Base-by-base conservation (phyloP, 2,888 invertebrate genomes). In the Tortricodes alternella region DNA sequence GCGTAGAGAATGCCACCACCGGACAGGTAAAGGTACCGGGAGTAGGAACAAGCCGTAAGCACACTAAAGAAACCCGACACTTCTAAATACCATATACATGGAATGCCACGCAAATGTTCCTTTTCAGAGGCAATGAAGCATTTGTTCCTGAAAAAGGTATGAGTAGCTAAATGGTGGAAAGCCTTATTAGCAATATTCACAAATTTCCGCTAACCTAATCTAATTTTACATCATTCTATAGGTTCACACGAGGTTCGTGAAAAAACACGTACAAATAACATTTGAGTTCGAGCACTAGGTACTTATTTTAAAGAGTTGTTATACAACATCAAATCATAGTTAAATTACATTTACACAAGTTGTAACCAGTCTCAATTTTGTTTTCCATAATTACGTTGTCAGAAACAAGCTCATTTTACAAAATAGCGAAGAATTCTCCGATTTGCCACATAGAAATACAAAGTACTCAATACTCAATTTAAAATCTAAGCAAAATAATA, bases 251-350 rank as follows among this genome's bases (percentile, higher is more conserved):
- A 11, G 43, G 27, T 15, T 43, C 41, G 21, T 35, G 8, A 35
- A 48, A 41, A 19, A 48, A 55, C 27, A 41, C 27, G 21, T 15
- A 46, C 11, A 18, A 23, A 24, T 21, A 34, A 19, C 11, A 53
- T 48, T 53, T 41, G 41, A 50, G 44, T 50, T 50, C 44, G 43
- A 56, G 50, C 37, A 50, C 56, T 50, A 56, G 16, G 50, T 44
- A 56, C 56, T 56, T 49, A 55, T 35, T 13, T 43, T 35, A 49
- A 15, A 44, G 23, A 39, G 56, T 56, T 56, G 56, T 56, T 50
- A 50, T n/a, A 56, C 56, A 56, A 56, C 56, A 38, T 44, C 23
- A 56, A 49, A 48, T 55, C 35, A 55, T 49, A 53, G 48, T 39
- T 49, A 43, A 35, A 48, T n/a, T 41, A 53, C 39, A 55, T 19